These are phyloP conservation scores for Podarcis cretensis DNA, from an alignment of 2,113 vertebrate species.

Conservation along the genomic window DNA sequence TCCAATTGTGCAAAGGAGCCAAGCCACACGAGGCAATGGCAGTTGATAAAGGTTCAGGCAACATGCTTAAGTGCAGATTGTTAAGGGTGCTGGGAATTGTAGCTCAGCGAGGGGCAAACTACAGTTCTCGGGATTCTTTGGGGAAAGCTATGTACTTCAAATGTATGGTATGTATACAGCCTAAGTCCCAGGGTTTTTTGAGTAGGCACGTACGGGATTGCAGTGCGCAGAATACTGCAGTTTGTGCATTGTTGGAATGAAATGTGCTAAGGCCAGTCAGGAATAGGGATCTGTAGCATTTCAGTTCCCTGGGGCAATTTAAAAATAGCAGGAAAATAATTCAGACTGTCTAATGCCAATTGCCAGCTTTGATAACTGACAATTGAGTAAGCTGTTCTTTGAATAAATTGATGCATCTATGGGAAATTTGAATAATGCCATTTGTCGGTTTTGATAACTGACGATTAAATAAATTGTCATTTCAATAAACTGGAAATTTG, in stretches of 20 bases:
- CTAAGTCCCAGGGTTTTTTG: neutral
- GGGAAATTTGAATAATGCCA: too few relatives aligned
- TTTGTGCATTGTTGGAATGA: neutral
- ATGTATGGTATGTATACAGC: too few relatives aligned
- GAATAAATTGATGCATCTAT: too few relatives aligned
- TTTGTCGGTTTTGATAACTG: too few relatives aligned
- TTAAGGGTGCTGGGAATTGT: too few relatives aligned
- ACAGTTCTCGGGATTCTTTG: too few relatives aligned
- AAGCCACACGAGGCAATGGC: neutral
- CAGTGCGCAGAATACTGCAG: neutral
- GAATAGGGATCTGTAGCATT: neutral
- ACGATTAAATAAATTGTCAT: too few relatives aligned
- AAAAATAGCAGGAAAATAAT: neutral
- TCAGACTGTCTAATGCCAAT: neutral
- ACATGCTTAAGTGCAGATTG: neutral
- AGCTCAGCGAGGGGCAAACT: too few relatives aligned
- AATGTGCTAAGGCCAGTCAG: neutral
- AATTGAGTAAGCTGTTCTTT: too few relatives aligned
- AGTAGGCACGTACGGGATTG: neutral
- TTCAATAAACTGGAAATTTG: neutral
- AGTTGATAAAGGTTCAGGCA: neutral
- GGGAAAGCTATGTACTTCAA: too few relatives aligned
- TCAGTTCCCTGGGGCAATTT: neutral
- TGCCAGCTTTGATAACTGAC: neutral
- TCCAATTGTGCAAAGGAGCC: neutral